Evolutionary conservation across 2,797 vertebrate species (phyloP), one percentile per base, ranked within the genome.

Genomic region (Gymnoscopelus braueri): DNA sequence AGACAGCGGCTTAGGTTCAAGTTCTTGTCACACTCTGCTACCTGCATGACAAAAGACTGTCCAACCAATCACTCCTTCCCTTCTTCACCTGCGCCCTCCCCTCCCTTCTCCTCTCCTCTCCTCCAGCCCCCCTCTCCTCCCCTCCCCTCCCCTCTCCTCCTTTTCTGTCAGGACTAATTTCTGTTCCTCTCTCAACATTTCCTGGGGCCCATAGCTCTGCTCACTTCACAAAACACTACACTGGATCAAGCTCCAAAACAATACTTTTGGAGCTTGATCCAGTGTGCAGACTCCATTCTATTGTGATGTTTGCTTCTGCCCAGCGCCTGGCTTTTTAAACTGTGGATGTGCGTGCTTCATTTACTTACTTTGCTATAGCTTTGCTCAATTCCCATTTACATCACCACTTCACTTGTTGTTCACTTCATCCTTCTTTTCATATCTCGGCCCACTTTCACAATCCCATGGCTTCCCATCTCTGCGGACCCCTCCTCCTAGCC

Each of bases 21-120:
- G 1, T 39, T 74, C 70, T 80, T 83, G 85, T 90, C 87, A 90
- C 88, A 90, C 76, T 82, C 81, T 65, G 69, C 74, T 88, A 86
- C 74, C 80, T 77, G 82, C 82, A 78, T 79, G 77, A 87, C 82
- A 87, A 82, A 59, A 88, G 65, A 73, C 65, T 50, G 57, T 79
- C 74, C 73, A 24, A 48, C 44, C 82, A 15, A 44, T 11, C 39
- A 39, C 11, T 19, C 19, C 19, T 19, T 19, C 19, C 19, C 19
- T 19, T 19, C 19, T 15, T 60, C 58, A 35, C 39, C 35, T n/a
- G 19, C 19, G 19, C 19, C 19, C 47, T 67, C 35, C 49, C 47
- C 55, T 68, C 26, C 54, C 52, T 71, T 57, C 64, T 63, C 49
- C 70, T 49, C 56, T 12, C 26, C 70, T 49, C 56, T 12, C 26